Percentiles rank a stretch among this genome's conserved stretches.
These are phyloP conservation scores for Ochotona princeps DNA, from an alignment of 2,113 vertebrate genomes.

Conservation along the genomic window DNA sequence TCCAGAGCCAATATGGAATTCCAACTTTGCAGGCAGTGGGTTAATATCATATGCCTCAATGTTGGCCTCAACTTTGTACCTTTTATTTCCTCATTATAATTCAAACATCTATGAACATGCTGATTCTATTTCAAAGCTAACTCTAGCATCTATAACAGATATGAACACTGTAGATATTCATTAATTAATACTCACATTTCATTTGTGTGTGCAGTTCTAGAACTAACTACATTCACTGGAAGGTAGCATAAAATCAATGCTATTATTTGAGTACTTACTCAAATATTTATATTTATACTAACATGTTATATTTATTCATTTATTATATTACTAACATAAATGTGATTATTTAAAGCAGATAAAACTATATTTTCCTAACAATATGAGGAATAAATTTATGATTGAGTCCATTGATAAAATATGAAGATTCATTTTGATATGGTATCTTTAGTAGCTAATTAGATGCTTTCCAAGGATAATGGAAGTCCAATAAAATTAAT, in stretches of 20 bases:
- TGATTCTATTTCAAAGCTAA: background rate
- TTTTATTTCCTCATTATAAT: background rate
- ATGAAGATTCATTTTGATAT: background rate
- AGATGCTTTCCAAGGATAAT: background rate
- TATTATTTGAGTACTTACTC: background rate
- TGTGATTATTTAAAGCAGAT: background rate
- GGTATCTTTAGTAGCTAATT: conserved; percentile 14
- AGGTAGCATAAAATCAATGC: background rate
- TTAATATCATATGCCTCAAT: no score
- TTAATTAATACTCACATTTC: conserved; percentile 40
- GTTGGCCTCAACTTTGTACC: no score
- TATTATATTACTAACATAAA: background rate
- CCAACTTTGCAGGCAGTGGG: no score
- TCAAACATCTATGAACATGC: background rate
- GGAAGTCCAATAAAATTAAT: background rate
- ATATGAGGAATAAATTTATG: background rate
- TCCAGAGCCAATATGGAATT: no score
- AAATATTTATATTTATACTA: conserved; percentile 1
- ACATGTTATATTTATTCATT: background rate
- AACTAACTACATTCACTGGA: background rate
- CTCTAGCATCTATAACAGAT: background rate
- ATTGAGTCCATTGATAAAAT: background rate
- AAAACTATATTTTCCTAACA: background rate
- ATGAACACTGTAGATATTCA: background rate
- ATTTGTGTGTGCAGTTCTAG: background rate